Evolutionary conservation across 1,140 invertebrate species (phyloP).

Genomic region (Drosophila pseudoananassae): DNA sequence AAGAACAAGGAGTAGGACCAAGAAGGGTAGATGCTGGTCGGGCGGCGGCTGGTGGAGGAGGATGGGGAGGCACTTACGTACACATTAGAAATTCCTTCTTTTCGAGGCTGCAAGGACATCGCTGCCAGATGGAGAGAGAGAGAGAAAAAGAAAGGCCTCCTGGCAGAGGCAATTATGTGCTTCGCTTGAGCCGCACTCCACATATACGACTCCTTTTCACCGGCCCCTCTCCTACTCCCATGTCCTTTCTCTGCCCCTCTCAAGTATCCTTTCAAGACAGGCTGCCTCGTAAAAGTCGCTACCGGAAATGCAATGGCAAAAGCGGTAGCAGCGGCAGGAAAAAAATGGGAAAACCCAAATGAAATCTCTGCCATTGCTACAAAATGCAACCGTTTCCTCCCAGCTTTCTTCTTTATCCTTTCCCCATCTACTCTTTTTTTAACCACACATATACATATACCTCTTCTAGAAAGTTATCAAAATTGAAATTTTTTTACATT

Average conservation of each 20-base stretch:
- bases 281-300: slow-evolving; percentile 68
- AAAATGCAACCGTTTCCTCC: slow-evolving; percentile 58
- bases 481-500: slow-evolving; percentile 67
- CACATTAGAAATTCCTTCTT: slow-evolving; percentile 81
- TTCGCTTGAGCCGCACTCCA: slow-evolving; percentile 70
- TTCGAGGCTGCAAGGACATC: slow-evolving; percentile 47
- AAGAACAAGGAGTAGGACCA: slow-evolving; percentile 8
- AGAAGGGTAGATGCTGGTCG: slow-evolving; percentile 3
- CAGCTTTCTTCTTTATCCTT: slow-evolving; percentile 3
- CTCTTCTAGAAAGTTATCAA: slow-evolving; percentile 65
- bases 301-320: slow-evolving; percentile 68
- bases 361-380: slow-evolving; percentile 61
- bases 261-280: slow-evolving; percentile 55
- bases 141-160: slow-evolving; percentile 17
- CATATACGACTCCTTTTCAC: slow-evolving; percentile 28
- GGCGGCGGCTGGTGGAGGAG: slow-evolving; percentile 5
- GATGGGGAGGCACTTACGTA: slow-evolving; percentile 60
- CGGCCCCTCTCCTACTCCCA: slow-evolving; percentile 1
- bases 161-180: slow-evolving; percentile 79
- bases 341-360: slow-evolving; percentile 16
- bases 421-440: background rate
- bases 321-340: slow-evolving; percentile 12
- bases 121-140: slow-evolving; percentile 6
- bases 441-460: slow-evolving; percentile 4
- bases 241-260: slow-evolving; percentile 5